Evolutionary conservation across 2,888 invertebrate genomes (phyloP), one percentile per base, ranked within the genome.

Genomic region (Mayetiola destructor): DNA sequence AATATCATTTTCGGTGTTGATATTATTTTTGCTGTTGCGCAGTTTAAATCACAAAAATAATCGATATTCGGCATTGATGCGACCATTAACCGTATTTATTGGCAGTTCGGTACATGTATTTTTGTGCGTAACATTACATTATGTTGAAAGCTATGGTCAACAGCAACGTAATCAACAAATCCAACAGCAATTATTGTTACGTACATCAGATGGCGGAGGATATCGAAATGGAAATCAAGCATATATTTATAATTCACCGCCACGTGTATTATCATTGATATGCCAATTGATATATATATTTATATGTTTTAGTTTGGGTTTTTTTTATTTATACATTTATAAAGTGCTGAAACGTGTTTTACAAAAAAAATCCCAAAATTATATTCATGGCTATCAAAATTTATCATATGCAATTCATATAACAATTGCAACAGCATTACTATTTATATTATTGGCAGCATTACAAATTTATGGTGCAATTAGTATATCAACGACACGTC

Each of bases 351-450:
- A 84, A 66, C 79, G 82, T 59, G 81, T 85, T 42, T 70, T 86
- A 35, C 80, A 83, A 59, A 84, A 83, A 67, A 85, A 86, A 67
- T 83, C 83, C 37, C 87, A 86, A 66, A 85, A 87, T 58, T 82
- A 85, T 64, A 84, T 82, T 58, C 85, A 87, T 63, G 84, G 85
- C 58, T 84, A 83, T 66, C 84, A 84, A 65, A 86, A 87, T 69
- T 76, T 93, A 37, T 85, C 86, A 59, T 85, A 90, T 64, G 92
- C 92, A 2, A 88, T 92, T 57, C 89, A 90, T 63, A 88, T 92
- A 59, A 91, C 90, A 56, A 81, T 94, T 61, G 87, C 89, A 1
- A 87, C 89, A 0, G 89, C 92, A 0, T 72, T 93, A 63, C 74
- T 92, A 29, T 91, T 91, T 67, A 79, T 92, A 14, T 71, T 92